Evolutionary conservation across 1,140 invertebrate genomes (phyloP).

Genomic region (Diorhabda elongata): DNA sequence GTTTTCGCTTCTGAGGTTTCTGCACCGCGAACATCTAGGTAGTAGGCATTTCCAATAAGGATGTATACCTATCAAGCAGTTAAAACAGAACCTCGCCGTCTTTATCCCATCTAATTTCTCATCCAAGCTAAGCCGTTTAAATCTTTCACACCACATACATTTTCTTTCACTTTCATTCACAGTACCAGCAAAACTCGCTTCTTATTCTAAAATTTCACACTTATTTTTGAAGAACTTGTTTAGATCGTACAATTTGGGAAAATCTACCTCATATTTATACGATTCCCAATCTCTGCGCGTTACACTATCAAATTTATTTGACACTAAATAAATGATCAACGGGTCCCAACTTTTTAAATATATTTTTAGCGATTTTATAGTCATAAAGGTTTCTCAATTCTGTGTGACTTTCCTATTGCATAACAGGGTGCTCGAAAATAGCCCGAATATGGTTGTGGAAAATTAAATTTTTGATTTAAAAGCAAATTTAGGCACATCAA

Average conservation of each 20-base stretch:
- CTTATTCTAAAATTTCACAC: slow-evolving; percentile 12
- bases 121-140: not conserved
- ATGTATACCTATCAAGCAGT: slow-evolving; percentile 1
- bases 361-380: slow-evolving; percentile 7
- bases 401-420: slow-evolving; percentile 13
- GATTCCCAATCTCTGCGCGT: slow-evolving; percentile 14
- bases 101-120: not conserved
- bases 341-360: slow-evolving; percentile 8
- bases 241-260: slow-evolving; percentile 13
- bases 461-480: slow-evolving; percentile 10
- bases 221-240: slow-evolving; percentile 10
- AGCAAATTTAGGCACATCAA: too few relatives aligned
- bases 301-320: slow-evolving; percentile 11
- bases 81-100: slow-evolving; percentile 1
- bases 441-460: slow-evolving; percentile 19
- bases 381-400: slow-evolving; percentile 9
- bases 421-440: slow-evolving; percentile 1
- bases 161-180: not conserved
- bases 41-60: not conserved
- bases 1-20: not conserved
- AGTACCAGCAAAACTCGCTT: not conserved
- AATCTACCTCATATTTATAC: slow-evolving; percentile 4
- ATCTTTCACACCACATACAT: not conserved
- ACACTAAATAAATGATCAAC: slow-evolving; percentile 12
- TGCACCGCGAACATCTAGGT: not conserved